A percentile compares a stretch with the other conserved stretches of the same genome.
These are phyloP conservation scores for Ormyrus pomaceus DNA, from an alignment of 2,888 invertebrate genomes.

Conservation along the genomic window DNA sequence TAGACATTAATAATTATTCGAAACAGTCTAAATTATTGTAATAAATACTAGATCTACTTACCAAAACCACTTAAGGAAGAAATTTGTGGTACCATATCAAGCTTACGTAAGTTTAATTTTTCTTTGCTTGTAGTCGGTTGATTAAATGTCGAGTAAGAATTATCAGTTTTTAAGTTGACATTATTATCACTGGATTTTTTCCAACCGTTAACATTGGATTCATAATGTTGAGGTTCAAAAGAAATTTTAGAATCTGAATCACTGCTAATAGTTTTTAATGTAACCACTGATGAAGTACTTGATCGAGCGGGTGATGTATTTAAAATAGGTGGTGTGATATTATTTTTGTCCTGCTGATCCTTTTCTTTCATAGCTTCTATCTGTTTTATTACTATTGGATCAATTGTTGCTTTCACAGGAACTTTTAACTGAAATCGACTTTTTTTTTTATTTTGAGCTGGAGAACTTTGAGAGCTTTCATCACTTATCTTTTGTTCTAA, in stretches of 20 bases:
- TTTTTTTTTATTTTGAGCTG: slow-evolving; percentile 32
- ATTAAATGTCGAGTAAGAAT: background rate
- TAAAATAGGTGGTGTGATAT: background rate
- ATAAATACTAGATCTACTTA: background rate
- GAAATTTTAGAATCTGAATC: background rate
- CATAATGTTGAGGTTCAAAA: too few relatives aligned
- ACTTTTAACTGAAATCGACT: slow-evolving; percentile 68
- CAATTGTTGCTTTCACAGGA: slow-evolving; percentile 68
- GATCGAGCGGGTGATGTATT: slow-evolving; percentile 3
- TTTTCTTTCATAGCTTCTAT: slow-evolving; percentile 67
- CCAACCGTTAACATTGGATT: background rate
- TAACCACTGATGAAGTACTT: background rate
- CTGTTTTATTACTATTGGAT: slow-evolving; percentile 61
- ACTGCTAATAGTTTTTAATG: background rate
- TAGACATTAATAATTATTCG: background rate
- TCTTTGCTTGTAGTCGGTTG: slow-evolving; percentile 1
- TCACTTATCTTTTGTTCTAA: background rate
- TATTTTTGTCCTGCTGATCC: slow-evolving; percentile 49
- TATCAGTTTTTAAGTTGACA: background rate
- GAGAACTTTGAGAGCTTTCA: slow-evolving; percentile 24
- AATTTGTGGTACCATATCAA: slow-evolving; percentile 23
- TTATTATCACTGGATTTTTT: background rate
- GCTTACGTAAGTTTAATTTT: background rate
- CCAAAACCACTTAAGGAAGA: slow-evolving; percentile 43
- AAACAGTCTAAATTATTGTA: background rate